Evolutionary conservation across 2,113 vertebrate species (phyloP), one percentile per base, ranked within the genome.

Genomic region (Clarias batrachus): DNA sequence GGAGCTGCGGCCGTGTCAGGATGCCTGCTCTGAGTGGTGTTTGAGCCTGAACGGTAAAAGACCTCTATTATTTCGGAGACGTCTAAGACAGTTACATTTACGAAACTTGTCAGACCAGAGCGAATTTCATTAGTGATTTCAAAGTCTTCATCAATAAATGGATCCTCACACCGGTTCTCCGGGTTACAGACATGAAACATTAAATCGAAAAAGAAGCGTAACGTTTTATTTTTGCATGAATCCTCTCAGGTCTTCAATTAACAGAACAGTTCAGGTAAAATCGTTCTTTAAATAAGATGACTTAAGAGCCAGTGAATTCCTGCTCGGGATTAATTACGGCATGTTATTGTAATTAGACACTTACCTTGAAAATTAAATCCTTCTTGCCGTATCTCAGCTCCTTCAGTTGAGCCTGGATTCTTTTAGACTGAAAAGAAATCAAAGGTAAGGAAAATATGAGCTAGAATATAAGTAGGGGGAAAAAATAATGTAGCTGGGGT

Each of bases 331-430:
- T 82, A 77, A 84, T 89, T 81, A 89, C 74, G 89, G 89, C 88
- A 77, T 77, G 74, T 70, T 84, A 84, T 89, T 87, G 91, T 91
- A 88, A 89, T 87, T 91, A 91, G 90, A 85, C 90, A 90, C 96
- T 97, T 93, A 99, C 98, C 97, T 98, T 99, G 95, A 98, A 98
- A 95, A 99, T 96, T 95, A 99, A 97, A 95, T 99, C 98, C 90
- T 99, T 99, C 93, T 99, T 99, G 85, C 98, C 98, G 85, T 99
- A 99, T 86, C 97, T 96, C 89, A 99, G 96, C 92, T 99, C 98
- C 93, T 99, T 99, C 94, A 99, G 95, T 93, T 99, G 98, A 88
- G 98, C 96, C 94, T 99, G 98, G 90, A 99, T 97, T 95, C 97
- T 98, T 96, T 97, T 99, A 88, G 98, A 99, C 98, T 99, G 96